Evolutionary conservation across 2,797 vertebrate genomes (phyloP), one percentile per base, ranked within the genome.

Genomic region (Enteromius argenteus): DNA sequence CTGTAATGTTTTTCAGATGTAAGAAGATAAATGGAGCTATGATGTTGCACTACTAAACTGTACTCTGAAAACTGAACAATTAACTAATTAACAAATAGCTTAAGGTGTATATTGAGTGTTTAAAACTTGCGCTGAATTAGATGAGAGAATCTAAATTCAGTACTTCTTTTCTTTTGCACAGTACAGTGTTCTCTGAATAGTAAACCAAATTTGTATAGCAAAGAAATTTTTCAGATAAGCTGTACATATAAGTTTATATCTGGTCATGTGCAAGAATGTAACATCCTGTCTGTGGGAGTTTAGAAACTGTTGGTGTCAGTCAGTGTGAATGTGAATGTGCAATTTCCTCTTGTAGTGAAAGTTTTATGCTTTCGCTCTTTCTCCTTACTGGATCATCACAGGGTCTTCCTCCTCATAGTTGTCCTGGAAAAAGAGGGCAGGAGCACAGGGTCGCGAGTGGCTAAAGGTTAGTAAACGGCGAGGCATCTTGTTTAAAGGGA

Each of bases 1-100:
- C 56, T 32, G 56, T 87, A 88, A 88, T 83, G 74, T 46, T 72
- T 86, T 79, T 81, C 85, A 87, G 88, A 86, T 88, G 77, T 79
- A 74, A 56, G 67, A 30, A 56, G 49, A 78, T 76, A 53, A 64
- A 86, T 73, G 51, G 80, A 78, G 37, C 66, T 84, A 67, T 60
- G 77, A 62, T 79, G 32, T 68, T 81, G 67, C 73, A 83, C 68
- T 67, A 39, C 49, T 71, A 42, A 85, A 74, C 44, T 53, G 9
- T 72, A 74, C 64, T 60, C 80, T n/a, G n/a, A 27, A 69, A 60
- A 80, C 15, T 19, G 39, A 78, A 27, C 21, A 80, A 67, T 66
- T 49, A 39, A 69, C 69, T 56, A 11, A 44, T 44, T 44, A 44
- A 44, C 42, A 27, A n/a, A 15, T 58, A 58, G 10, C 9, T 27